These are phyloP conservation scores for Lordiphosa stackelbergi DNA, from an alignment of 1,140 invertebrate genomes.

Conservation along the genomic window DNA sequence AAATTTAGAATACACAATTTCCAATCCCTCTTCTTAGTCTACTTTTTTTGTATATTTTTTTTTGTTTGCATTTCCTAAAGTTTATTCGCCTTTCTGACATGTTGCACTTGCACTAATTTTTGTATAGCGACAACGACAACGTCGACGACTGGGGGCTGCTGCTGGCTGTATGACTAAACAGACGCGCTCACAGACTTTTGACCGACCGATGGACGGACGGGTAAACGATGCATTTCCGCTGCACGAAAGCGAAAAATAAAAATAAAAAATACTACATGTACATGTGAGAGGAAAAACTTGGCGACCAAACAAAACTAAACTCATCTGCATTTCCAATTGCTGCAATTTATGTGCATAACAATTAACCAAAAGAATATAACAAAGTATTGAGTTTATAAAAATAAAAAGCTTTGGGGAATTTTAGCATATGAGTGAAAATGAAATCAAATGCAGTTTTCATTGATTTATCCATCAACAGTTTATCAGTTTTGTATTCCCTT, in stretches of 20 bases:
- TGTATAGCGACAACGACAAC: conserved; percentile 6
- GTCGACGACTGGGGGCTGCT: neutral
- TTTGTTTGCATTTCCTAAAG: conserved; percentile 41
- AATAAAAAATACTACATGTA: conserved; percentile 32
- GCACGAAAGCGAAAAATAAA: conserved; percentile 30
- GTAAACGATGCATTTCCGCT: conserved; percentile 71
- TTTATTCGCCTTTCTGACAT: conserved; percentile 62
- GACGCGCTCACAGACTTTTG: conserved; percentile 24
- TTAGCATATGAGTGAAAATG: too few relatives aligned
- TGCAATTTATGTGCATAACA: conserved; percentile 69
- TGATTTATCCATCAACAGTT: too few relatives aligned
- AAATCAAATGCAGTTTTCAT: too few relatives aligned
- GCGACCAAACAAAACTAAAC: conserved; percentile 36
- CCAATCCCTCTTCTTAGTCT: conserved; percentile 8
- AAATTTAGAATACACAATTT: conserved; percentile 19
- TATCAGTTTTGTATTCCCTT: too few relatives aligned
- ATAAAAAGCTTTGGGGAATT: neutral
- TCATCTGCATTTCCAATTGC: conserved; percentile 71
- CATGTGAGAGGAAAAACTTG: conserved; percentile 44
- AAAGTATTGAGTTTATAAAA: neutral
- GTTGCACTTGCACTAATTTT: conserved; percentile 69
- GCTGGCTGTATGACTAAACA: conserved; percentile 52
- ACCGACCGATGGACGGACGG: conserved; percentile 30
- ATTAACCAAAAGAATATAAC: conserved; percentile 38
- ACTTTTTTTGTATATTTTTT: neutral